Evolutionary conservation across 2,888 invertebrate genomes (phyloP).

Genomic region (Rotaria sp.): DNA sequence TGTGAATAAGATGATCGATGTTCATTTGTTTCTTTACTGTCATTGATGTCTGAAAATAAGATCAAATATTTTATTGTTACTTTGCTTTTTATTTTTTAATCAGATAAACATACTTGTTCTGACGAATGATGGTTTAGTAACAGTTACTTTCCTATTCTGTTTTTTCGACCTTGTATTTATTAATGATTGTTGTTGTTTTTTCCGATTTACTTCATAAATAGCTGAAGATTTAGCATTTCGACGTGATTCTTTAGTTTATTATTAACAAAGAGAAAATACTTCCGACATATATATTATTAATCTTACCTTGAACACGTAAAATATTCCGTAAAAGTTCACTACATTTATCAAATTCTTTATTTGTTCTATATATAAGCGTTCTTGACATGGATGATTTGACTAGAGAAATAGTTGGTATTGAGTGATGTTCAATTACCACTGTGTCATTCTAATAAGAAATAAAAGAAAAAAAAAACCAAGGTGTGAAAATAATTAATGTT

Average conservation of each 20-base stretch:
- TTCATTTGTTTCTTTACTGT: conserved; percentile 44
- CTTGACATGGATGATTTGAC: background rate
- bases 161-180: background rate
- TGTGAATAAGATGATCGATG: background rate
- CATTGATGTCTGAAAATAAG: conserved; percentile 46
- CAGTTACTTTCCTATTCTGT: background rate
- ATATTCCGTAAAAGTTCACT: background rate
- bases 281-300: background rate
- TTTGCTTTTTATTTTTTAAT: background rate
- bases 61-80: background rate
- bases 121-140: background rate
- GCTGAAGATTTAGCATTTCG: background rate
- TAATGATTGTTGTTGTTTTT: background rate
- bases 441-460: background rate
- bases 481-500: background rate
- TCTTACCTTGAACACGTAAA: background rate
- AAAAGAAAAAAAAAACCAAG: background rate
- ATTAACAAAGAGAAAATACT: background rate
- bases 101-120: background rate
- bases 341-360: conserved; percentile 26
- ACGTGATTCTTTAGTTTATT: background rate
- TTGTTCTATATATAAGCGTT: conserved; percentile 2
- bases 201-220: background rate
- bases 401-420: background rate
- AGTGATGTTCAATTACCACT: background rate